phyloP scores from a whole-genome alignment of 2,113 vertebrate genomes.

The Eudyptes chrysolophus region DNA sequence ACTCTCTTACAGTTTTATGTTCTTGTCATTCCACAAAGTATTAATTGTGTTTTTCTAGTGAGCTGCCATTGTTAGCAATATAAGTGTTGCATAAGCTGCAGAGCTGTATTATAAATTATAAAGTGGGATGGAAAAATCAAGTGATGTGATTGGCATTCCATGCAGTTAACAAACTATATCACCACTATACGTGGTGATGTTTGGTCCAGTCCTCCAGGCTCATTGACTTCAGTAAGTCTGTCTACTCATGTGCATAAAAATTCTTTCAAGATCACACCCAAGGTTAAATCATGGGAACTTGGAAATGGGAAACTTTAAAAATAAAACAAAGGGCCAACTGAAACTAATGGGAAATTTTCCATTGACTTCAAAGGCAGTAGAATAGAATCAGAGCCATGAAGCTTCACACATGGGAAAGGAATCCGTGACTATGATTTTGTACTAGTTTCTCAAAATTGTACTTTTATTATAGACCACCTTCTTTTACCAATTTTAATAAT shows the following conservation, averaged over 20 bases:
- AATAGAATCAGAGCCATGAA: neutral
- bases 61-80: neutral
- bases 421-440: neutral
- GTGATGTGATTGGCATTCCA: neutral
- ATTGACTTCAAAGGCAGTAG: constrained; percentile 16
- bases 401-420: neutral
- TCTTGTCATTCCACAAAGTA: neutral
- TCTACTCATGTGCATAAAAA: neutral
- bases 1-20: neutral
- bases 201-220: neutral
- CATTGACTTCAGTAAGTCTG: neutral
- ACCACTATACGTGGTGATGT: neutral
- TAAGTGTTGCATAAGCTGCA: neutral
- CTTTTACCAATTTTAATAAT: neutral
- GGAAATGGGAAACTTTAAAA: constrained; percentile 9
- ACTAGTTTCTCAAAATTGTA: neutral
- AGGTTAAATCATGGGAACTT: constrained; percentile 9
- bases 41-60: neutral
- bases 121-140: neutral
- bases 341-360: constrained; percentile 35
- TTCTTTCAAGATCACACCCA: neutral
- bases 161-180: neutral
- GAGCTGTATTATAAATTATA: neutral
- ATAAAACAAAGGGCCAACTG: constrained; percentile 12
- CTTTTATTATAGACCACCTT: neutral